Percentiles rank a stretch among this genome's conserved stretches.
phyloP scores from a whole-genome alignment of 2,888 invertebrate species.

The Sabellastarte sp. region DNA sequence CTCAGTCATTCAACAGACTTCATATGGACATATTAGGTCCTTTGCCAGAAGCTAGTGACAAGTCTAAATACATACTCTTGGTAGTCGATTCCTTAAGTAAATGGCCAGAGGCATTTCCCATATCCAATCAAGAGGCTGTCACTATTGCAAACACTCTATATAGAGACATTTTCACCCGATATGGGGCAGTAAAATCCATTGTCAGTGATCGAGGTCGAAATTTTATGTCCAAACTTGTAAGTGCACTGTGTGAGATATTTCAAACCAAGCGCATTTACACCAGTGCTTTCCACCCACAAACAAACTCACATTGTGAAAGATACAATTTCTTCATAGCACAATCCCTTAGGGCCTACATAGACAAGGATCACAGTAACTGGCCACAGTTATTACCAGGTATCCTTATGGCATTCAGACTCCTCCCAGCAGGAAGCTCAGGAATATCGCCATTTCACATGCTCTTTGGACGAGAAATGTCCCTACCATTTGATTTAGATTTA shows the following conservation, averaged over 20 bases:
- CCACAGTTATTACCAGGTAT: not conserved
- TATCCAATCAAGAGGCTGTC: no score
- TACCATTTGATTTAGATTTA: not conserved
- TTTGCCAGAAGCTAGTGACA: no score
- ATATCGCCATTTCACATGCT: not conserved
- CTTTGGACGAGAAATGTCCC: not conserved
- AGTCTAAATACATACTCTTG: no score
- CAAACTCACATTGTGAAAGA: not conserved
- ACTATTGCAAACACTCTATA: no score
- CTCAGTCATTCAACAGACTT: no score
- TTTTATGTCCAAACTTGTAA: not conserved
- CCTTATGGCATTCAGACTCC: not conserved
- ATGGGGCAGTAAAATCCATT: not conserved
- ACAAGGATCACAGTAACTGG: not conserved
- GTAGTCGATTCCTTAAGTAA: no score
- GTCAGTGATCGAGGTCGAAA: not conserved
- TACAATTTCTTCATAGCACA: not conserved
- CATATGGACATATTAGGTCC: no score
- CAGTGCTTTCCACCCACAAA: not conserved
- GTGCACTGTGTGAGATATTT: not conserved
- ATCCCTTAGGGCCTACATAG: not conserved
- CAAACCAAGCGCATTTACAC: not conserved
- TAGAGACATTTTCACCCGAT: no score
- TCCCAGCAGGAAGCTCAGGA: not conserved
- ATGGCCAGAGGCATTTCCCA: no score